Conservation (phyloP, 1,140 invertebrate genomes). For the Teleogryllus occipitalis region DNA sequence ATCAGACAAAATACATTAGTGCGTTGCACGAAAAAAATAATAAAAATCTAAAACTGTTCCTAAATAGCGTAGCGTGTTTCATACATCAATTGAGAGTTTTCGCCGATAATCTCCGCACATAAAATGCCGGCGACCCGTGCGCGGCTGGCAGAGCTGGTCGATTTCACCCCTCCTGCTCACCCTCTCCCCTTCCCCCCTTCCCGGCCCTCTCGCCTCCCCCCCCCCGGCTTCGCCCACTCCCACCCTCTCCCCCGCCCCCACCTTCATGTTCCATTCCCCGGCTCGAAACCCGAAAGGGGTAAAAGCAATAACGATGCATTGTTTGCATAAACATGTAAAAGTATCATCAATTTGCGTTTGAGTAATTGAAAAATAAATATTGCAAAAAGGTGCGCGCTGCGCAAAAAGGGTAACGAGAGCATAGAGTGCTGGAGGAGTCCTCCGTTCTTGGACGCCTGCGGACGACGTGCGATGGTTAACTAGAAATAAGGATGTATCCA, state of each 20-base stretch:
- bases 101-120: not conserved
- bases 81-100: slow-evolving; percentile 2
- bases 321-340: slow-evolving; percentile 5
- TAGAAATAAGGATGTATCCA: too few relatives aligned
- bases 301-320: slow-evolving; percentile 1
- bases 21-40: not conserved
- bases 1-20: not conserved
- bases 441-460: too few relatives aligned
- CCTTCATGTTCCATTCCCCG: not conserved
- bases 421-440: not conserved
- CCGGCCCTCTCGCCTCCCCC: too few relatives aligned
- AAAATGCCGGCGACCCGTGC: not conserved
- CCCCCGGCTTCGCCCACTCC: not conserved
- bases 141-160: not conserved
- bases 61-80: not conserved
- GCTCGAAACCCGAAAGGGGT: not conserved
- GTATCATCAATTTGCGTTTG: slow-evolving; percentile 1
- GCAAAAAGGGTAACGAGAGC: not conserved
- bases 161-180: not conserved
- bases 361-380: slow-evolving; percentile 6
- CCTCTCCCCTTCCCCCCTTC: not conserved
- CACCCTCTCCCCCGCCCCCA: not conserved
- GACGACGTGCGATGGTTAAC: too few relatives aligned
- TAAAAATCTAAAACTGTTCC: not conserved
- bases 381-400: not conserved